Conservation (phyloP, 2,113 vertebrate species). For the Pleuronectes platessa region DNA sequence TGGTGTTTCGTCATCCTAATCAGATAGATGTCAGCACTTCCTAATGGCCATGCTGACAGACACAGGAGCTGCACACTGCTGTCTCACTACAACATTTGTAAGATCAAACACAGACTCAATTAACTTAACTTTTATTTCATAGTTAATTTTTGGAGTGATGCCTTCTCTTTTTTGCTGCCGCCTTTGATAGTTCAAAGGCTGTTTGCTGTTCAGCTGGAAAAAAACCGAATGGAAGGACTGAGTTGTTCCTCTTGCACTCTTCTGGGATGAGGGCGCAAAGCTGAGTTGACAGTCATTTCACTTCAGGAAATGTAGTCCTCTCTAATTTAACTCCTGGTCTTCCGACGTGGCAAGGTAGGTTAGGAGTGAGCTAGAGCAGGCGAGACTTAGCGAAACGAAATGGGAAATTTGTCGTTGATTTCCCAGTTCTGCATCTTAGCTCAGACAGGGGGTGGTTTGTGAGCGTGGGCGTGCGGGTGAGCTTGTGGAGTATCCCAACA, state of each 20-base stretch:
- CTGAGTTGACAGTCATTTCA: slow-evolving; percentile 69
- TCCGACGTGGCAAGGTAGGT: slow-evolving; percentile 90
- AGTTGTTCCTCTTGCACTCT: slow-evolving; percentile 7
- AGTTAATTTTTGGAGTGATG: slow-evolving; percentile 30
- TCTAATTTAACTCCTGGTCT: slow-evolving; percentile 83
- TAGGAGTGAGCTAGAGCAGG: slow-evolving; percentile 92
- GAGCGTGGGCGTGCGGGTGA: slow-evolving; percentile 23
- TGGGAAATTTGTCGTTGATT: slow-evolving; percentile 88
- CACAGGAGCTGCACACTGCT: slow-evolving; percentile 49
- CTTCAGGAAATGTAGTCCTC: slow-evolving; percentile 74
- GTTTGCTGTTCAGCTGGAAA: slow-evolving; percentile 12
- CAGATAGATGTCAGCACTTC: slow-evolving; percentile 64
- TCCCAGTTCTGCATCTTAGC: slow-evolving; percentile 74
- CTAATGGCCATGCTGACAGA: slow-evolving; percentile 60
- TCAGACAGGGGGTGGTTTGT: slow-evolving; percentile 67
- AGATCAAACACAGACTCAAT: slow-evolving; percentile 54
- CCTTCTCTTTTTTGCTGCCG: slow-evolving; percentile 1
- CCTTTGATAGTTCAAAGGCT: slow-evolving; percentile 43
- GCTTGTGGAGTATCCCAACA: slow-evolving; percentile 11
- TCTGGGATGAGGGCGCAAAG: slow-evolving; percentile 62
- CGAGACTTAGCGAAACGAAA: slow-evolving; percentile 82
- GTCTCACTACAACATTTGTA: slow-evolving; percentile 22
- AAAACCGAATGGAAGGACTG: slow-evolving; percentile 34
- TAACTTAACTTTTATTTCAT: slow-evolving; percentile 40
- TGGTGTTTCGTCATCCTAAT: slow-evolving; percentile 56